Percentiles rank a stretch among this genome's conserved stretches.
phyloP scores from a whole-genome alignment of 2,113 vertebrate genomes.

The Rutilus rutilus region DNA sequence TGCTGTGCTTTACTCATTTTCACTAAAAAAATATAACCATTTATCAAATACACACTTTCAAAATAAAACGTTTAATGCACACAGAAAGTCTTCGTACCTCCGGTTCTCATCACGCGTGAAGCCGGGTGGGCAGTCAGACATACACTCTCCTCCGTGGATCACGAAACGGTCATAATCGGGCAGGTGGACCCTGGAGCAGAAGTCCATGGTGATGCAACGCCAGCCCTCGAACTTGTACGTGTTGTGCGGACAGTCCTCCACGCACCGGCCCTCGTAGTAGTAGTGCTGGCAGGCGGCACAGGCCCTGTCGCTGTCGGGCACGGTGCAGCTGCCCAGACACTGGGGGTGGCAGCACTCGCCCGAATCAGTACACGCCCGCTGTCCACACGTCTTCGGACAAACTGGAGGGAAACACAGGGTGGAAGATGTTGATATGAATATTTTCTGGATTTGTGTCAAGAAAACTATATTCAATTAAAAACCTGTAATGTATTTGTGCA shows the following conservation, averaged over 20 bases:
- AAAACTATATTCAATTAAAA: not conserved
- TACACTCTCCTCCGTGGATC: constrained; percentile 91
- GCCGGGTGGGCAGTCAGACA: constrained; percentile 90
- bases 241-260: constrained; percentile 85
- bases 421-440: not conserved
- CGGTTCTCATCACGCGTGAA: constrained; percentile 84
- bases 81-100: constrained; percentile 69
- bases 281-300: constrained; percentile 93
- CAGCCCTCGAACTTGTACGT: constrained; percentile 96
- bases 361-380: constrained; percentile 81
- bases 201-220: constrained; percentile 89
- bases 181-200: constrained; percentile 84
- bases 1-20: not conserved
- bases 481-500: too few species aligned
- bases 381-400: constrained; percentile 86
- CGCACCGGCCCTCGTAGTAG: constrained; percentile 85
- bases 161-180: constrained; percentile 83
- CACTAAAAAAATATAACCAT: not conserved
- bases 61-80: not conserved
- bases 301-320: constrained; percentile 78
- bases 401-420: constrained; percentile 71
- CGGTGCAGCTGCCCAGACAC: constrained; percentile 92
- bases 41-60: not conserved
- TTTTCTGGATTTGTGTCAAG: not conserved
- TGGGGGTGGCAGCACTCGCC: constrained; percentile 93